A percentile compares a stretch with the other conserved stretches of the same genome.
phyloP scores from a whole-genome alignment of 2,888 invertebrate genomes.

The Sinotaia quadrata region DNA sequence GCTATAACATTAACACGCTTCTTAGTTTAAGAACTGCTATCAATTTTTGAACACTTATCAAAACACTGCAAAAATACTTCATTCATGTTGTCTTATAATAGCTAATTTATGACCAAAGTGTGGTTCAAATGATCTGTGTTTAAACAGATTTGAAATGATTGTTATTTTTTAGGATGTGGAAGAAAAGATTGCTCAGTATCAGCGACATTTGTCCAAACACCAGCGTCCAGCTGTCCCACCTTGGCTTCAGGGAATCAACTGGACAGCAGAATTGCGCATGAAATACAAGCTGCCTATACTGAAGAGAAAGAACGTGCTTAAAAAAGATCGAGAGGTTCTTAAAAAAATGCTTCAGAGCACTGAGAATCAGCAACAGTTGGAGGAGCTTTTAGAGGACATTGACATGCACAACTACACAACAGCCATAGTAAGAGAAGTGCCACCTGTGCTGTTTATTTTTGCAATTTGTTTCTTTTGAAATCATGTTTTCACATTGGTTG shows the following conservation, averaged over 20 bases:
- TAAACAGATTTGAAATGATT: too few relatives aligned
- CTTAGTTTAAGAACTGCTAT: too few relatives aligned
- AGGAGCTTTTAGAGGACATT: constrained; percentile 33
- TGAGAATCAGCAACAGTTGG: constrained; percentile 21
- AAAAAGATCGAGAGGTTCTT: constrained; percentile 33
- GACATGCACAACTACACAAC: constrained; percentile 16
- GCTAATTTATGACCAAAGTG: too few relatives aligned
- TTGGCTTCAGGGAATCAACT: constrained; percentile 35
- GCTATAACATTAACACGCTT: too few relatives aligned
- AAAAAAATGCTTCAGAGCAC: constrained; percentile 33
- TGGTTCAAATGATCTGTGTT: too few relatives aligned
- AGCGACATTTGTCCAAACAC: background rate
- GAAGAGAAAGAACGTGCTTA: constrained; percentile 29
- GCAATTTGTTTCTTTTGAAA: too few relatives aligned
- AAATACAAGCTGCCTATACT: constrained; percentile 24
- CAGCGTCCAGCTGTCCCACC: constrained; percentile 32
- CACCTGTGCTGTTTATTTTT: too few relatives aligned
- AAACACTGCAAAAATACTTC: too few relatives aligned
- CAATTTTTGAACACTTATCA: too few relatives aligned
- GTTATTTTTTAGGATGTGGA: constrained; percentile 13
- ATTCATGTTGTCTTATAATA: too few relatives aligned
- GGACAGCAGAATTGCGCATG: constrained; percentile 31
- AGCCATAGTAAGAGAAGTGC: constrained; percentile 25
- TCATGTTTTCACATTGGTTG: too few relatives aligned
- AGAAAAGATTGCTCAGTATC: constrained; percentile 2